phyloP scores from a whole-genome alignment of 2,113 vertebrate genomes.

The Noctilio leporinus region DNA sequence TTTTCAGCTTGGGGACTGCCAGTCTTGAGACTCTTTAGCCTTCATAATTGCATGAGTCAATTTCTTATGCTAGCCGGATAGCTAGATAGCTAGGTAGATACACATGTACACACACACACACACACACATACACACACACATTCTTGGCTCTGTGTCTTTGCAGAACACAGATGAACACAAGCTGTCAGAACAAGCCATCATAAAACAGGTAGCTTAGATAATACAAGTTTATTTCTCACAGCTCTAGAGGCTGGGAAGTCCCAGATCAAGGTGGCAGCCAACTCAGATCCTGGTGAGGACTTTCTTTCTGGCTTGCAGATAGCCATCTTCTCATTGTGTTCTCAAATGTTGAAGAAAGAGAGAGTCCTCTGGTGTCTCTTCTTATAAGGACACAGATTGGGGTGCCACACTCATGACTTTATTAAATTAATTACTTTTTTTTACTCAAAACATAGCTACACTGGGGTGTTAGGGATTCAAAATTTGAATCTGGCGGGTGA shows the following conservation, averaged over 20 bases:
- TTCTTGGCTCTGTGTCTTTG: background rate
- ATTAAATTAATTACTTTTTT: background rate
- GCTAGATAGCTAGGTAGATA: too few relatives aligned
- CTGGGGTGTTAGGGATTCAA: background rate
- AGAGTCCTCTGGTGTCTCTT: background rate
- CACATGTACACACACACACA: too few relatives aligned
- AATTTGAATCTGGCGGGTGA: background rate
- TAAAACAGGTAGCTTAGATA: background rate
- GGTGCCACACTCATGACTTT: background rate
- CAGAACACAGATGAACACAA: background rate
- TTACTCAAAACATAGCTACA: background rate
- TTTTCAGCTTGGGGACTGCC: background rate
- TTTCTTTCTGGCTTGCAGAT: background rate
- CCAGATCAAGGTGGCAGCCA: background rate
- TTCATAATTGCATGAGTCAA: background rate
- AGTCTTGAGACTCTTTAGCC: background rate
- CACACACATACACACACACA: background rate
- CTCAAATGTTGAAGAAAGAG: background rate
- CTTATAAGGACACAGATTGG: background rate
- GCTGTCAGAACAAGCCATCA: background rate
- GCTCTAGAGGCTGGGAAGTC: background rate
- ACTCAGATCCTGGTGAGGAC: too few relatives aligned
- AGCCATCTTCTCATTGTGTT: background rate
- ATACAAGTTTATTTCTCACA: background rate
- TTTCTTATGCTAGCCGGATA: too few relatives aligned